Conservation (phyloP, 2,888 invertebrate genomes). For the Rhagonycha lutea region DNA sequence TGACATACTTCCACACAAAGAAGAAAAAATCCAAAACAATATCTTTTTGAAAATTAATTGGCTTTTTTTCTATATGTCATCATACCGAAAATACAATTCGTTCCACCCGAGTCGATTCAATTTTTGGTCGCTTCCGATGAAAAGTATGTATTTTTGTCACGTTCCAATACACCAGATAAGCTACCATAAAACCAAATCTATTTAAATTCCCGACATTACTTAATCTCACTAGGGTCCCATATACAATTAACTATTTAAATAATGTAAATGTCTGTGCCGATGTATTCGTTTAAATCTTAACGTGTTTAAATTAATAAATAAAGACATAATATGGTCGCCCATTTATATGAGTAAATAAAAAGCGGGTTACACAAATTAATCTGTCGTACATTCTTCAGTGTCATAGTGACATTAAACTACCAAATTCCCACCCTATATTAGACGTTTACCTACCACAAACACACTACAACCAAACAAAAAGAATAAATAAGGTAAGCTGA, state of each 20-base stretch:
- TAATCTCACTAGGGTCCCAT: not conserved
- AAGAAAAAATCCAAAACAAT: not conserved
- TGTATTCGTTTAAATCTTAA: not conserved
- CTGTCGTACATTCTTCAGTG: conserved; percentile 37
- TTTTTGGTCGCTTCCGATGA: not conserved
- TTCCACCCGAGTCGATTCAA: not conserved
- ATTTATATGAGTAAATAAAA: conserved; percentile 3
- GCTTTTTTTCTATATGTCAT: not conserved
- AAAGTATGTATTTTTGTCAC: not conserved
- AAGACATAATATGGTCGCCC: conserved; percentile 12
- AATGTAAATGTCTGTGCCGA: not conserved
- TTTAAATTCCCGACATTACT: not conserved
- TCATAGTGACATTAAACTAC: conserved; percentile 33
- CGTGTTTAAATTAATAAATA: conserved; percentile 1
- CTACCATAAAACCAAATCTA: not conserved
- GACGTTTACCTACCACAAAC: conserved; percentile 37
- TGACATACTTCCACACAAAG: not conserved
- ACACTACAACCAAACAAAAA: conserved; percentile 38
- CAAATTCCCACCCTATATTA: conserved; percentile 32
- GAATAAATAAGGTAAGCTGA: conserved; percentile 34
- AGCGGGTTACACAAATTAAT: conserved; percentile 26
- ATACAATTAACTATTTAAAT: not conserved
- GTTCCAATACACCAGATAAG: not conserved
- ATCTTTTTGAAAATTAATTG: not conserved
- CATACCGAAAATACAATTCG: not conserved